Percentiles rank a stretch among this genome's conserved stretches.
These are phyloP conservation scores for Sebastes vulpes DNA, from an alignment of 2,797 vertebrate species.

Conservation along the genomic window DNA sequence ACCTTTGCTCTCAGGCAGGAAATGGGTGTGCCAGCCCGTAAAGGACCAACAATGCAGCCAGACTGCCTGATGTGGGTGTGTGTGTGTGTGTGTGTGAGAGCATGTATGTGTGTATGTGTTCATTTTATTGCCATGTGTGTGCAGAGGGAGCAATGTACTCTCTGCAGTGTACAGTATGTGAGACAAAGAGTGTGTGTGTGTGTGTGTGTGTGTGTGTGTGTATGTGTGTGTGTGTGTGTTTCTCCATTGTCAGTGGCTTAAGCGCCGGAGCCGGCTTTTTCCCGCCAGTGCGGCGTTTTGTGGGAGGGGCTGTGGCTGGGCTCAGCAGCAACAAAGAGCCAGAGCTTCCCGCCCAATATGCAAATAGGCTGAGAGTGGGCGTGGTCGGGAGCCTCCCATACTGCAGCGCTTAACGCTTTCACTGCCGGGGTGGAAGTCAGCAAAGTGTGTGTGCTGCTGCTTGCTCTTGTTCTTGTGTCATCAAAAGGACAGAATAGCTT, in stretches of 20 bases:
- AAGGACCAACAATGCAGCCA: conserved; percentile 27
- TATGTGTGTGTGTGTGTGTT: conserved; percentile 29
- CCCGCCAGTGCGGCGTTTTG: conserved; percentile 84
- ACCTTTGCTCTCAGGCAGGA: conserved; percentile 57
- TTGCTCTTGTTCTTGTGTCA: background rate
- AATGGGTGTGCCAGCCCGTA: conserved; percentile 50
- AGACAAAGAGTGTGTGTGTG: conserved; percentile 51
- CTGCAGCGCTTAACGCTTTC: conserved; percentile 74
- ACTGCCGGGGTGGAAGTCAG: conserved; percentile 12
- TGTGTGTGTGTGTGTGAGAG: background rate
- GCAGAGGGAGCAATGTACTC: conserved; percentile 13
- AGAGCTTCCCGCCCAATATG: conserved; percentile 79
- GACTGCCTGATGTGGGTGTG: background rate
- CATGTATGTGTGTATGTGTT: background rate
- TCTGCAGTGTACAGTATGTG: conserved; percentile 36
- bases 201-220: background rate
- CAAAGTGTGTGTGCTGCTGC: background rate
- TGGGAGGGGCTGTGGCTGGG: conserved; percentile 71
- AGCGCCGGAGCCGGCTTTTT: conserved; percentile 74
- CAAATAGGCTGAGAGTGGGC: conserved; percentile 44
- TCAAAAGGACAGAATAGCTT: background rate
- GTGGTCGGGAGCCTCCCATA: conserved; percentile 36
- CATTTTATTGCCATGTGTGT: conserved; percentile 15
- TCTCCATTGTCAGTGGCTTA: conserved; percentile 62
- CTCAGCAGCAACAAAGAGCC: conserved; percentile 69